These are phyloP conservation scores for Aquatica leii DNA, from an alignment of 2,888 invertebrate genomes.

Conservation along the genomic window DNA sequence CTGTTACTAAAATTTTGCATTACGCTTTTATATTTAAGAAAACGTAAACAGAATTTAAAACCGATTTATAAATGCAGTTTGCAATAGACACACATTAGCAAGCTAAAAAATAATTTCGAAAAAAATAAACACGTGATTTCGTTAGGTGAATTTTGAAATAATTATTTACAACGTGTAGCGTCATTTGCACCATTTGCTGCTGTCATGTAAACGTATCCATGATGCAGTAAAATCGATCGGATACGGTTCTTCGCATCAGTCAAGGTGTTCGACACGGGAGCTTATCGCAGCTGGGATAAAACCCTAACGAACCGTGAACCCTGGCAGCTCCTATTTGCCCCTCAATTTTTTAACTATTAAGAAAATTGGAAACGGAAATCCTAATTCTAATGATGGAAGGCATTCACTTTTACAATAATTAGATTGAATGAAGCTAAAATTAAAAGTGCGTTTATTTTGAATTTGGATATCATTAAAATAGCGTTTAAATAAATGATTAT, in stretches of 20 bases:
- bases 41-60: no score
- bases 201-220: conserved; percentile 28
- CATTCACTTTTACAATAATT: neutral
- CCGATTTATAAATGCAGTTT: no score
- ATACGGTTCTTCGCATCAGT: conserved; percentile 38
- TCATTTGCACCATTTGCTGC: conserved; percentile 8
- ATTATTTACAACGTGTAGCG: neutral
- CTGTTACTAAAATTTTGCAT: neutral
- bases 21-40: no score
- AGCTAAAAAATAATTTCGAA: no score
- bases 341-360: conserved; percentile 44
- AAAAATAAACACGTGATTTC: no score
- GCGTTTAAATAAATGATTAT: no score
- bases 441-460: no score
- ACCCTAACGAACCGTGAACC: conserved; percentile 43
- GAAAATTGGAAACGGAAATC: conserved; percentile 40
- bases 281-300: conserved; percentile 42
- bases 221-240: conserved; percentile 38
- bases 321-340: conserved; percentile 38
- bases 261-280: conserved; percentile 43
- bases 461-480: neutral
- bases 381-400: conserved; percentile 26
- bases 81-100: no score
- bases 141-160: no score
- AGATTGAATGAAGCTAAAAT: neutral